Percentiles rank a stretch among this genome's conserved stretches.
phyloP scores from a whole-genome alignment of 2,113 vertebrate species.

The Corythornis vintsioides region DNA sequence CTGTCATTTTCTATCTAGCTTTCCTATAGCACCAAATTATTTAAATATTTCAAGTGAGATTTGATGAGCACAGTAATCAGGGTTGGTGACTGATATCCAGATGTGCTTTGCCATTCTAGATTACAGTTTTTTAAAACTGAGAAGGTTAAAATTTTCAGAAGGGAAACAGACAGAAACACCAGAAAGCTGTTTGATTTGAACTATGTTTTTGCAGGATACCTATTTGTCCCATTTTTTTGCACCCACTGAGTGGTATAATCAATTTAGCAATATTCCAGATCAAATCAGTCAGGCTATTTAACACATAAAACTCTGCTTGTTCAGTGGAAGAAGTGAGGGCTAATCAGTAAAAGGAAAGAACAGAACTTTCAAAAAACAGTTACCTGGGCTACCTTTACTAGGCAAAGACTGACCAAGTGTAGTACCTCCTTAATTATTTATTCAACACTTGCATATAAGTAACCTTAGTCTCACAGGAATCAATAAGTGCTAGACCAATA shows the following conservation, averaged over 20 bases:
- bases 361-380: background rate
- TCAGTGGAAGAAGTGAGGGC: background rate
- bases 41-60: background rate
- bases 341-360: background rate
- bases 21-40: background rate
- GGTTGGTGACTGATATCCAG: background rate
- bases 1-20: background rate
- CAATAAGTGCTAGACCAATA: conserved; percentile 43
- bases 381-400: background rate
- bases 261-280: background rate
- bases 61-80: background rate
- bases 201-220: background rate
- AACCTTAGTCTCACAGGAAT: background rate
- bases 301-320: background rate
- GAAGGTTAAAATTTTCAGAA: background rate
- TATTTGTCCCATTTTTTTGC: background rate
- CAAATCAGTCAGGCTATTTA: background rate
- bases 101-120: background rate
- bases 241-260: background rate
- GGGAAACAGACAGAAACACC: background rate
- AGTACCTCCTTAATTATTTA: conserved; percentile 64
- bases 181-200: background rate
- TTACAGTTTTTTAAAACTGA: background rate
- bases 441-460: conserved; percentile 58
- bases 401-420: background rate